phyloP scores from a whole-genome alignment of 2,797 vertebrate genomes.

The Gouania willdenowi region DNA sequence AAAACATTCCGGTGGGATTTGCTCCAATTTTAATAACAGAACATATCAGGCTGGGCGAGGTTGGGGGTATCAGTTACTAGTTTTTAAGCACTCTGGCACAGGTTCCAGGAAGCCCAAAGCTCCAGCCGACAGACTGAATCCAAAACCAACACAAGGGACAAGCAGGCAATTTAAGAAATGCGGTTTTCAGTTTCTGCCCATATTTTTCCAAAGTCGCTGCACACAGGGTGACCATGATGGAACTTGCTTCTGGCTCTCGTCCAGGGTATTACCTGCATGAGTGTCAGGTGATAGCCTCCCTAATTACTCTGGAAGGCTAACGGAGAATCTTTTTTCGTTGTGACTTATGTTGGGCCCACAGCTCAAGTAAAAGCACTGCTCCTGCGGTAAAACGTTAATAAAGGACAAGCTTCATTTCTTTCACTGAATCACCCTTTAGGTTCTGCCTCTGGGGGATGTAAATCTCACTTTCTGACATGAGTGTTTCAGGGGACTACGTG shows the following conservation, averaged over 20 bases:
- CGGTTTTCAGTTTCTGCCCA: slow-evolving; percentile 73
- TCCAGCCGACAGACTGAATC: slow-evolving; percentile 54
- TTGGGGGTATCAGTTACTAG: slow-evolving; percentile 74
- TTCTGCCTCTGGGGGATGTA: slow-evolving; percentile 72
- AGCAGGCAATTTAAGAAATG: slow-evolving; percentile 65
- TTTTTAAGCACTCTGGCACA: slow-evolving; percentile 75
- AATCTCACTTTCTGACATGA: slow-evolving; percentile 47
- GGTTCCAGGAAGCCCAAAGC: slow-evolving; percentile 57
- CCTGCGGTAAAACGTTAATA: slow-evolving; percentile 73
- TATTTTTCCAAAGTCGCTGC: slow-evolving; percentile 69
- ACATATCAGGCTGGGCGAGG: slow-evolving; percentile 52
- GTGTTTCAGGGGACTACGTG: slow-evolving; percentile 63
- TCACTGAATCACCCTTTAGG: slow-evolving; percentile 54
- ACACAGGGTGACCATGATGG: slow-evolving; percentile 57
- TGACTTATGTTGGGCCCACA: slow-evolving; percentile 52
- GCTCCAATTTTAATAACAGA: slow-evolving; percentile 77
- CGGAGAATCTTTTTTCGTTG: slow-evolving; percentile 63
- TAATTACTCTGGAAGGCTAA: slow-evolving; percentile 76
- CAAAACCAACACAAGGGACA: slow-evolving; percentile 78
- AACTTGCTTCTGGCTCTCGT: slow-evolving; percentile 55
- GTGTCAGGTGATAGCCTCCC: slow-evolving; percentile 73
- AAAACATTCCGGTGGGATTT: slow-evolving; percentile 76
- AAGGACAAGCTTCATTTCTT: slow-evolving; percentile 71
- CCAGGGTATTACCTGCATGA: slow-evolving; percentile 71
- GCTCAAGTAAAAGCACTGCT: slow-evolving; percentile 66